Evolutionary conservation across 2,797 vertebrate genomes (phyloP), one percentile per base, ranked within the genome.

Genomic region (Tangara arthus): DNA sequence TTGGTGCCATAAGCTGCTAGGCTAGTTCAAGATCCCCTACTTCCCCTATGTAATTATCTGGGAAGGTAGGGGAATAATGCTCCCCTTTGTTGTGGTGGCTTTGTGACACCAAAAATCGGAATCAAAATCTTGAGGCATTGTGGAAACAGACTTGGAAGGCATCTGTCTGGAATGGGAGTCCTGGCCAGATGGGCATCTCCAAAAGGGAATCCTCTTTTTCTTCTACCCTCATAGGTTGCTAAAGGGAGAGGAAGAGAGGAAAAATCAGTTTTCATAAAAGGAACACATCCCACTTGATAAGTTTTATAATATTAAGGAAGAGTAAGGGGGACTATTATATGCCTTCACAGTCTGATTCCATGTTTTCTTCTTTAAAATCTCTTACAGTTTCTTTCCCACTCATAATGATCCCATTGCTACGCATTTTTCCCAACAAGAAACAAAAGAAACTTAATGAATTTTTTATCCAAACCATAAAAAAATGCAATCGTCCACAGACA

Each of bases 321-420:
- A 22, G 34, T 57, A 6, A 37, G 32, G 18, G 1, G 3, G 12
- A 41, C 19, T 66, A 55, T 71, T 70, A 35, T 44, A 60, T 72
- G 41, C 30, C 15, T 75, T 86, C 69, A 61, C 46, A 76, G 10
- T 68, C 52, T 87, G 41, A 92, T 55, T 93, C 87, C 89, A 60
- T 60, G 44, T 94, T 95, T 78, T 89, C 77, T 87, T 93, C 91
- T 93, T 95, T 90, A 75, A 91, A 93, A 95, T 97, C 59, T 97
- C 75, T 97, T 96, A 63, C 94, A 99, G 99, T 99, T 96, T 98
- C 98, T 22, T 99, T 99, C 97, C 99, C 99, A 12, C 98, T 96
- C 94, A 96, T 99, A 92, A 97, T 98, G 95, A 94, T 98, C 76
- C 98, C 98, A 55, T 90, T 99, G 95, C 96, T 90, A 42, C 80